Evolutionary conservation across 2,113 vertebrate genomes (phyloP).

Genomic region (Struthio camelus): DNA sequence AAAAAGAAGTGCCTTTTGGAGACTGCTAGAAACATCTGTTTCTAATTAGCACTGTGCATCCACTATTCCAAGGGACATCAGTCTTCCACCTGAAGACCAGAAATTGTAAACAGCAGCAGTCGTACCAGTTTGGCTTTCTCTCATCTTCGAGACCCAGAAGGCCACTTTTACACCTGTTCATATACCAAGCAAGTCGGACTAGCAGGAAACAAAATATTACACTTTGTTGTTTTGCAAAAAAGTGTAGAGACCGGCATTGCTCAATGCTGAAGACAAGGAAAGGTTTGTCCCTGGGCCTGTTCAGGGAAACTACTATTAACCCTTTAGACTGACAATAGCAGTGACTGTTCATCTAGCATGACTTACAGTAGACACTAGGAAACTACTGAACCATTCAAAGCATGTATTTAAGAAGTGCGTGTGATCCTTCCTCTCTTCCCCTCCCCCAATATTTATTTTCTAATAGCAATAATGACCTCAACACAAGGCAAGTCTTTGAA

Average conservation of each 20-base stretch:
- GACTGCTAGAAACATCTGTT: not conserved
- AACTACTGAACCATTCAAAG: not conserved
- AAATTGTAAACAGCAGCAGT: not conserved
- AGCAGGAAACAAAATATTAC: not conserved
- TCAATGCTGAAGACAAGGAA: not conserved
- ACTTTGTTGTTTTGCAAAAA: not conserved
- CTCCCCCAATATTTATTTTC: constrained; percentile 67
- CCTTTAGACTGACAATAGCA: not conserved
- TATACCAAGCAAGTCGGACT: not conserved
- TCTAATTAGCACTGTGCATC: not conserved
- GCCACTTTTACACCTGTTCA: not conserved
- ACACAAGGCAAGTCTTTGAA: constrained; percentile 29
- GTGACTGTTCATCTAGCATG: not conserved
- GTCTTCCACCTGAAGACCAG: not conserved
- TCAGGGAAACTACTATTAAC: not conserved
- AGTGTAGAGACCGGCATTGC: not conserved
- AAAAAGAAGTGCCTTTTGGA: not conserved
- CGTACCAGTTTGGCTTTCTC: not conserved
- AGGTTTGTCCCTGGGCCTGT: rapidly evolving
- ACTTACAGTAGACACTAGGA: not conserved
- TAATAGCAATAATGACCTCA: constrained; percentile 56
- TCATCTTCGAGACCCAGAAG: not conserved
- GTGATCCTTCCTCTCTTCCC: not conserved
- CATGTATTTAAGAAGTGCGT: not conserved
- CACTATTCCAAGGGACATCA: not conserved